phyloP scores from a whole-genome alignment of 35 echinoderm and acorn worm genomes.

The Heliocidaris erythrogramma region DNA sequence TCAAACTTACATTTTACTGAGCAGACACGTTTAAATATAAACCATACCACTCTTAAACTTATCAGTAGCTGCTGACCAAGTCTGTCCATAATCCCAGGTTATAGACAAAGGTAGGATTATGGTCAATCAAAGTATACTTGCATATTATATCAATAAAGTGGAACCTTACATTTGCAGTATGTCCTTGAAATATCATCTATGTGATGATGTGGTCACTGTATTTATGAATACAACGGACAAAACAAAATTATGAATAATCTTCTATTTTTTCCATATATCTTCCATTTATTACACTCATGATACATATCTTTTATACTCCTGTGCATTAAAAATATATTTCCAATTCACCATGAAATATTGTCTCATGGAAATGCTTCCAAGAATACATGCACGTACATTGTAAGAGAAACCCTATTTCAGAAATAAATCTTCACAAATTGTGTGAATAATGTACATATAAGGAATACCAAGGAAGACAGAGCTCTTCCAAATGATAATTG shows the following conservation, averaged over 20 bases:
- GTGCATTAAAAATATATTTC: background rate
- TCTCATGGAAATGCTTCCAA: background rate
- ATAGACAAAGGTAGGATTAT: no score
- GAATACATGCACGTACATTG: background rate
- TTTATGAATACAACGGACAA: background rate
- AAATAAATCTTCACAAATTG: background rate
- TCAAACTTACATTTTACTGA: no score
- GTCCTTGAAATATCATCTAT: no score
- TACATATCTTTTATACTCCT: background rate
- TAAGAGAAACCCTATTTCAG: background rate
- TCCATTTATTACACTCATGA: background rate
- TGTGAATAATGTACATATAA: background rate
- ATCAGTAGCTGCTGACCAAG: no score
- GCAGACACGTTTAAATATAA: no score
- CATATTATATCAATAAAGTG: no score
- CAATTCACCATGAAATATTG: background rate
- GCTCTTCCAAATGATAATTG: background rate
- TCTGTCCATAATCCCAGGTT: no score
- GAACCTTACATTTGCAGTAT: no score
- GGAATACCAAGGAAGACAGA: background rate
- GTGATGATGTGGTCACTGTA: background rate
- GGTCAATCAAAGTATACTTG: no score
- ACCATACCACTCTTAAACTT: no score
- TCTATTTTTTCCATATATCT: background rate
- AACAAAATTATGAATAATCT: background rate